Evolutionary conservation across 2,113 vertebrate species (phyloP), one percentile per base, ranked within the genome.

Genomic region (Lipophrys pholis): DNA sequence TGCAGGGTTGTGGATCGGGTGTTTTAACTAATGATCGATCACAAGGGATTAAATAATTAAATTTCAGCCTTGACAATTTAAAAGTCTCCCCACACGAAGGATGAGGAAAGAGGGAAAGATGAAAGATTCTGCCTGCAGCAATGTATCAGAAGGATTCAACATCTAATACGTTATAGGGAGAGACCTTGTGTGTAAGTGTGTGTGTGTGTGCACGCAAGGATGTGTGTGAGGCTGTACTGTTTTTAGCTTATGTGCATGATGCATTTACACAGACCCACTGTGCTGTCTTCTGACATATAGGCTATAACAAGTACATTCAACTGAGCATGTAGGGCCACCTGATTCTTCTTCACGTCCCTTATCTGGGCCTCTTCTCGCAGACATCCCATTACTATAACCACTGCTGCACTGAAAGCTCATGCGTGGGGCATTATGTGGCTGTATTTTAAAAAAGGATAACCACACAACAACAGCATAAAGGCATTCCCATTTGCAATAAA

Each of bases 21-120:
- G 50, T 83, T 85, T 89, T 83, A 89, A 82, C 88, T 88, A 90
- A 91, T 90, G 81, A 91, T 87, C 61, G 80, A 91, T 93, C 88
- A 86, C 51, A 2, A 35, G 79, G 86, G 82, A 90, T 84, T 90
- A 71, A 91, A 90, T 91, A 86, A 93, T 89, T 85, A 83, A 86
- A 90, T 86, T 88, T 86, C 71, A 81, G 61, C 69, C 58, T 53
- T 86, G 88, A 89, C 86, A 88, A 87, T 87, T 90, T 86, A 87
- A 89, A 87, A 88, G 86, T 90, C 84, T 83, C 68, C 76, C 46
- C 67, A 61, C 74, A 81, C 74, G 21, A 76, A 83, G 70, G 78
- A 85, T 57, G 51, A 82, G 75, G 63, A 70, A 72, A 41, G 71
- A 85, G 82, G 73, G 76, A 75, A 66, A 86, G 86, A 90, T 91